Evolutionary conservation across 23 tunicate genomes (phyloP), one percentile per base, ranked within the genome.

Genomic region (Styela plicata): DNA sequence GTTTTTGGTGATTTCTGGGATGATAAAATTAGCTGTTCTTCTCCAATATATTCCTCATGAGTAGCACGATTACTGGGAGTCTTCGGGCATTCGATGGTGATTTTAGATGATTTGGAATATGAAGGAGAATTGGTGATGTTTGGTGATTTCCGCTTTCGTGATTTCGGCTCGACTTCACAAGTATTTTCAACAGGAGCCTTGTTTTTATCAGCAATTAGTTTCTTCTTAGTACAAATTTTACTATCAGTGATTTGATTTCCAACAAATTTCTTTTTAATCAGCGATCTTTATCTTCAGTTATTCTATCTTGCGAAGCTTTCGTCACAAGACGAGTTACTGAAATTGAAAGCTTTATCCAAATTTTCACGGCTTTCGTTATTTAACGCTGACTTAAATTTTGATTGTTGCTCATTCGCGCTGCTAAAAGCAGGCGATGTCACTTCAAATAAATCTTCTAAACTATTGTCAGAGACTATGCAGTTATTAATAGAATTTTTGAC

Each of bases 371-470:
- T 62, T 23, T 23, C 65, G 22, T 27, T 67, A 18, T 22, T 18
- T 16, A 67, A 29, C 19, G 30, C 22, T 67, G 71, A 25, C 13
- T 67, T 24, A 67, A 25, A 25, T 27, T 67, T 27, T 0, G 71
- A 67, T 18, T 27, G 0, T 25, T 29, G 16, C 16, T 19, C 24
- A 52, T 29, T 0, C 0, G 66, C 5, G 7, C 66, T 22, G 64
- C 7, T 76, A 21, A 0, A 24, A 24, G 16, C 31, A 27, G 16
- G 5, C n/a, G 66, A 20, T 27, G 81, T 44, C 63, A 24, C 7
- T 20, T 53, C 32, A 24, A 76, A 76, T 20, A 76, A 21, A 2
- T 76, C 81, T 53, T 76, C 81, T 10, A 76, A 20, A 30, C 81
- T 76, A n/a, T 76, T 53, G 27, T 76, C 81, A 36, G 64, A 1